phyloP scores from a whole-genome alignment of 2,797 vertebrate species.

The Carduelis carduelis region DNA sequence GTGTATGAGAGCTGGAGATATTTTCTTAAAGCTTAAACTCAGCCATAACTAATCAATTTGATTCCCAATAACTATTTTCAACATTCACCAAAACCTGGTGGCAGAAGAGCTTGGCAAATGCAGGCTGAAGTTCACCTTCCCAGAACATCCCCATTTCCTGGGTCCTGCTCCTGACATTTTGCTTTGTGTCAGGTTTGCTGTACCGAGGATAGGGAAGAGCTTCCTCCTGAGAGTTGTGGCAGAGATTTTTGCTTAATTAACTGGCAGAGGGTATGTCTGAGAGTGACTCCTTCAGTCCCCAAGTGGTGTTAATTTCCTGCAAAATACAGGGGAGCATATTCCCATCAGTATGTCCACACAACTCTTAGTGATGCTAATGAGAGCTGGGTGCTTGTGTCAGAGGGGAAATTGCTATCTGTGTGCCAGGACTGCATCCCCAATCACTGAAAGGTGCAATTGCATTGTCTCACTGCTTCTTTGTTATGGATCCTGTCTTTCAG shows the following conservation, averaged over 20 bases:
- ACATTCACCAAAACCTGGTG: neutral
- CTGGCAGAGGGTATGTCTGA: slow-evolving; percentile 23
- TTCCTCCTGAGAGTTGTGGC: slow-evolving; percentile 20
- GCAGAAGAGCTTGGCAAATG: neutral
- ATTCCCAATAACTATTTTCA: slow-evolving; percentile 24
- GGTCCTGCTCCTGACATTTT: slow-evolving; percentile 14
- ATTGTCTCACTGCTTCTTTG: neutral
- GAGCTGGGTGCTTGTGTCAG: slow-evolving; percentile 44
- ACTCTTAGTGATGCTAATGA: slow-evolving; percentile 53
- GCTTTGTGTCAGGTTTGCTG: slow-evolving; percentile 29
- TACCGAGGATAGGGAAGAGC: neutral
- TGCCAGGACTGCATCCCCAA: neutral
- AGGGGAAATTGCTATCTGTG: slow-evolving; percentile 19
- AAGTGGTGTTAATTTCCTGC: slow-evolving; percentile 57
- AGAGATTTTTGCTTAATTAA: slow-evolving; percentile 63
- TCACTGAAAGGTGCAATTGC: neutral
- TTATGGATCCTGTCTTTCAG: neutral
- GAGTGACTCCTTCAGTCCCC: slow-evolving; percentile 38
- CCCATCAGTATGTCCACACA: slow-evolving; percentile 24
- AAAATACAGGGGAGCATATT: neutral
- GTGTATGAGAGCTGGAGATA: neutral
- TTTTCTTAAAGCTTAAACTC: neutral
- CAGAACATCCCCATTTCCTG: neutral
- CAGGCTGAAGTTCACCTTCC: neutral
- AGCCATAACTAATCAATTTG: neutral